Percentiles rank a stretch among this genome's conserved stretches.
Conservation (phyloP, 2,888 invertebrate genomes). For the Cremastinae sp. region DNA sequence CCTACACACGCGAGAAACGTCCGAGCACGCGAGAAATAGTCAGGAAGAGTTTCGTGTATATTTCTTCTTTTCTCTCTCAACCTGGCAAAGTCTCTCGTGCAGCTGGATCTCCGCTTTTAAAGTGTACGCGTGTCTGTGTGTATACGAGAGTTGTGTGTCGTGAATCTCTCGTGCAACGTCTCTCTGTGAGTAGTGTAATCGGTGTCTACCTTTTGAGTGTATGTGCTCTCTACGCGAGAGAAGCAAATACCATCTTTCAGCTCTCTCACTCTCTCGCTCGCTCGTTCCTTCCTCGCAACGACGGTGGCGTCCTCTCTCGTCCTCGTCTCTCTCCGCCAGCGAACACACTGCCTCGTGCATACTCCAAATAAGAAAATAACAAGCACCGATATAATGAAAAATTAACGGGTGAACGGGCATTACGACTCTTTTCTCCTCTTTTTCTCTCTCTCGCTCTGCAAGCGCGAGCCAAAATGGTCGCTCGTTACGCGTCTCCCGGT, state of each 20-base stretch:
- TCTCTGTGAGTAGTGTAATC: conserved; percentile 9
- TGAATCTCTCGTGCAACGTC: conserved; percentile 32
- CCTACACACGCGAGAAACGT: not conserved
- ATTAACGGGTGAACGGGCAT: not conserved
- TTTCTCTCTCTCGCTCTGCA: not conserved
- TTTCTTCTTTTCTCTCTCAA: conserved; percentile 27
- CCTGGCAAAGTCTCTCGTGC: conserved; percentile 45
- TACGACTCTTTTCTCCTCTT: conserved; percentile 1
- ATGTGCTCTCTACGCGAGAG: not conserved
- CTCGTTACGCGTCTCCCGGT: conserved; percentile 50
- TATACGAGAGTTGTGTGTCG: conserved; percentile 24
- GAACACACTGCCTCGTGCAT: not conserved
- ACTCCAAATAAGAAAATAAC: not conserved
- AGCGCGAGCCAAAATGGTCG: conserved; percentile 54
- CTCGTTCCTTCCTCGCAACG: not conserved
- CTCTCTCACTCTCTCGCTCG: conserved; percentile 1
- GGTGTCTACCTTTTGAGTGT: not conserved
- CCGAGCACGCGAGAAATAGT: not conserved
- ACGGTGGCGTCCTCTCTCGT: conserved; percentile 24
- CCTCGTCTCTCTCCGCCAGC: not conserved
- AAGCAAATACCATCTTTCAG: conserved; percentile 24
- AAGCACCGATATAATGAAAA: not conserved
- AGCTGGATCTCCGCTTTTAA: conserved; percentile 26
- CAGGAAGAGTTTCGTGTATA: conserved; percentile 31
- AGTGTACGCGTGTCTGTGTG: conserved; percentile 1